Percentiles rank a stretch among this genome's conserved stretches.
These are phyloP conservation scores for Scaptomyza reducta DNA, from an alignment of 2,888 invertebrate genomes.

Conservation along the genomic window DNA sequence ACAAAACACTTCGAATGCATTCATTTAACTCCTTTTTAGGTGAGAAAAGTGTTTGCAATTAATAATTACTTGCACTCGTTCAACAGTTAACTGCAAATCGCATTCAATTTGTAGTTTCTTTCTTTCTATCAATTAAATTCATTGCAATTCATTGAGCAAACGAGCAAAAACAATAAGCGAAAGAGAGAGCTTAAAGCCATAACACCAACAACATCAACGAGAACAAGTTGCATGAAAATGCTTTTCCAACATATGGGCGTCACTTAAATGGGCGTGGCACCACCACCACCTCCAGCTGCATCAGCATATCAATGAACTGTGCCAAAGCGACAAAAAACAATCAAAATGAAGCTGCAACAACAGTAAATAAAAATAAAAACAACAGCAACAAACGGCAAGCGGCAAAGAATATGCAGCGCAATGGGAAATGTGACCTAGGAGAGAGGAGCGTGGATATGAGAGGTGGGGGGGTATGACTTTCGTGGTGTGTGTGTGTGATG, in stretches of 20 bases:
- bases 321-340: slow-evolving; percentile 49
- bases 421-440: slow-evolving; percentile 28
- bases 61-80: not conserved
- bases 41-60: slow-evolving; percentile 1
- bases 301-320: slow-evolving; percentile 67
- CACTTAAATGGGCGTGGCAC: slow-evolving; percentile 52
- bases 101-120: slow-evolving; percentile 37
- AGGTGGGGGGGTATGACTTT: not conserved
- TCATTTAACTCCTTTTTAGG: not conserved
- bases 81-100: slow-evolving; percentile 31
- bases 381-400: slow-evolving; percentile 27
- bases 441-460: not conserved
- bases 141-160: slow-evolving; percentile 37
- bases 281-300: slow-evolving; percentile 30
- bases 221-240: slow-evolving; percentile 27
- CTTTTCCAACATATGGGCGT: slow-evolving; percentile 29
- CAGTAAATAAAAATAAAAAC: slow-evolving; percentile 47
- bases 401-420: slow-evolving; percentile 26
- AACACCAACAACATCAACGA: slow-evolving; percentile 5
- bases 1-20: not conserved
- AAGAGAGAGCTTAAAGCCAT: too few species aligned
- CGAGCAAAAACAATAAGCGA: slow-evolving; percentile 27
- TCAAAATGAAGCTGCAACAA: slow-evolving; percentile 35
- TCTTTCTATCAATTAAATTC: slow-evolving; percentile 52
- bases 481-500: not conserved